Evolutionary conservation across 2,888 invertebrate species (phyloP).

Genomic region (Caenorhabditis wallacei): DNA sequence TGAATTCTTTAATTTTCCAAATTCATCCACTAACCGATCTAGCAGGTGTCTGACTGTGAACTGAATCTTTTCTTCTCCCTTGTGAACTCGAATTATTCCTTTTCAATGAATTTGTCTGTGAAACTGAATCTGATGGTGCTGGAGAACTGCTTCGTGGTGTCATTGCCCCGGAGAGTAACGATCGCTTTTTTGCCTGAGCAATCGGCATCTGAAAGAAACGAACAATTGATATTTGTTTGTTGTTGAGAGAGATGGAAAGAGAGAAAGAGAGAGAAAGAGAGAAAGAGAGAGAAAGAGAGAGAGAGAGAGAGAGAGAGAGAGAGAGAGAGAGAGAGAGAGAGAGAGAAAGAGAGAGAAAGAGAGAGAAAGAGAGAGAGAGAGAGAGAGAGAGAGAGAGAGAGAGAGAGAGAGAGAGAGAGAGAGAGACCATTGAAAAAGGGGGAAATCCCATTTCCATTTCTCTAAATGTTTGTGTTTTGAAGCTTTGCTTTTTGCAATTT

Average conservation of each 20-base stretch:
- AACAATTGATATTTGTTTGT: conserved; percentile 33
- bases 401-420: not conserved
- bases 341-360: not conserved
- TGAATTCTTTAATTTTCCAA: not conserved
- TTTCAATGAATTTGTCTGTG: conserved; percentile 80
- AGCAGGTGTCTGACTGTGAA: conserved; percentile 70
- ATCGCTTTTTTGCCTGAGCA: conserved; percentile 68
- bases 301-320: not conserved
- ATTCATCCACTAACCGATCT: conserved; percentile 63
- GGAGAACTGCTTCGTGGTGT: conserved; percentile 82
- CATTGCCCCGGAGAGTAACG: conserved; percentile 68
- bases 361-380: not conserved
- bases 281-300: not conserved
- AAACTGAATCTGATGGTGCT: conserved; percentile 82
- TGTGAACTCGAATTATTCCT: conserved; percentile 67
- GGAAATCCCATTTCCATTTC: conserved; percentile 31
- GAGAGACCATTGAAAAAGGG: conserved; percentile 15
- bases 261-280: not conserved
- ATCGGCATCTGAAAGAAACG: conserved; percentile 44
- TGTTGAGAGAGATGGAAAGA: not conserved
- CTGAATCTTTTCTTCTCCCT: conserved; percentile 64
- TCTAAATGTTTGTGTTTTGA: conserved; percentile 50
- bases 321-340: not conserved
- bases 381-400: not conserved
- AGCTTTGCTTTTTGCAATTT: conserved; percentile 36